Percentiles rank a stretch among this genome's conserved stretches.
phyloP scores from a whole-genome alignment of 2,888 invertebrate species.

The Thalpophila matura region DNA sequence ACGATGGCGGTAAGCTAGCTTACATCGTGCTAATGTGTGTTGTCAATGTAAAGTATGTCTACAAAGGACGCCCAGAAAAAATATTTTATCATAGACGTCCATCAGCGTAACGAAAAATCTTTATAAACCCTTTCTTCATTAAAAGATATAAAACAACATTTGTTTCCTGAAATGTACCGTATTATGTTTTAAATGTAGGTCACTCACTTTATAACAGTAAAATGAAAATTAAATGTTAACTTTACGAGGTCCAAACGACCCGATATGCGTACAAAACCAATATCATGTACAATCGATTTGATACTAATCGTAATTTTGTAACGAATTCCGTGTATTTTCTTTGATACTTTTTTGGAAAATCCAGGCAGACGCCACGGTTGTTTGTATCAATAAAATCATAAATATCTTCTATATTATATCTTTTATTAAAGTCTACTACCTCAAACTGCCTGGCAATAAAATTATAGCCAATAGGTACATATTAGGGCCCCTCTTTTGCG shows the following conservation, averaged over 20 bases:
- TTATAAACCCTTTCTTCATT: no score
- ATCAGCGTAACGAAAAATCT: no score
- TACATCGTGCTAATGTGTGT: no score
- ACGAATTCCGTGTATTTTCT: neutral
- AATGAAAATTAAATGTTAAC: constrained; percentile 30
- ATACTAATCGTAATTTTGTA: constrained; percentile 7
- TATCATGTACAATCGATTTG: constrained; percentile 8
- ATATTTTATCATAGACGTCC: no score
- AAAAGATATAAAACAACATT: no score
- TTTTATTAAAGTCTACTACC: no score
- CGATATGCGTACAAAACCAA: neutral
- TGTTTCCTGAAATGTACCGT: constrained; percentile 39
- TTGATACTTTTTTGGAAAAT: neutral
- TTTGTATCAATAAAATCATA: neutral
- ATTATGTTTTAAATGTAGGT: constrained; percentile 40
- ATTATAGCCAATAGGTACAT: no score
- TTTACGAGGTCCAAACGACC: constrained; percentile 43
- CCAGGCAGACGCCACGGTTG: neutral
- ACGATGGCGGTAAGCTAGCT: no score
- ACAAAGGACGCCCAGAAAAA: no score
- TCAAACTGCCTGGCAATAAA: neutral
- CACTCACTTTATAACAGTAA: constrained; percentile 44
- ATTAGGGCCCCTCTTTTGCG: no score
- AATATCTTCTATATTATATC: no score
- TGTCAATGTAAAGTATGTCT: no score